Conservation (phyloP, 2,113 vertebrate species). For the Bungarus multicinctus region DNA sequence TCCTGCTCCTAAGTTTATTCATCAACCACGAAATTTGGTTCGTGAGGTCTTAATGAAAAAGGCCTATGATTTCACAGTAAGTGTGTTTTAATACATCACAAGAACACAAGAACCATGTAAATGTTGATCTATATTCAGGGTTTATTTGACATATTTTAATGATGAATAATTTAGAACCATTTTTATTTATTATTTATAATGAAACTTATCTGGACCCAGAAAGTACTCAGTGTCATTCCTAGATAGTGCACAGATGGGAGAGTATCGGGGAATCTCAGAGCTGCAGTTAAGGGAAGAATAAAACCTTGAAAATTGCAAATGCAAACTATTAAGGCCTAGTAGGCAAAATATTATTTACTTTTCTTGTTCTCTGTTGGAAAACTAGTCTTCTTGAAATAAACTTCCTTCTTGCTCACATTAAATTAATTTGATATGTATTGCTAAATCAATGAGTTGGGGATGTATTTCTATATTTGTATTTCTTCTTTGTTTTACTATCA, state of each 20-base stretch:
- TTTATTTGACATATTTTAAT: slow-evolving; percentile 48
- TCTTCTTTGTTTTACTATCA: background rate
- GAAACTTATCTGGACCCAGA: background rate
- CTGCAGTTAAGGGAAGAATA: background rate
- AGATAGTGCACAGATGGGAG: background rate
- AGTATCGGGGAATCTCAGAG: background rate
- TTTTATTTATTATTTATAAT: background rate
- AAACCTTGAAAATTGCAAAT: background rate
- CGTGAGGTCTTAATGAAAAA: slow-evolving; percentile 89
- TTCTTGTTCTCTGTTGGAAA: background rate
- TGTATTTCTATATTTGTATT: background rate
- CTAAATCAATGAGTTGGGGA: background rate
- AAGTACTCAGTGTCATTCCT: background rate
- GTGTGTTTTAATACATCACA: slow-evolving; percentile 57
- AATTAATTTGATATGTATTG: background rate
- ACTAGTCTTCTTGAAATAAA: background rate
- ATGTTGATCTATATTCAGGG: slow-evolving; percentile 46
- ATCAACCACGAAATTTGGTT: slow-evolving; percentile 70
- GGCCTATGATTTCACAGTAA: slow-evolving; percentile 79
- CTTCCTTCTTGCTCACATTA: background rate
- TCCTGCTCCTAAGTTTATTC: slow-evolving; percentile 75
- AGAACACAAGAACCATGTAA: slow-evolving; percentile 35
- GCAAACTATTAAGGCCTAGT: background rate
- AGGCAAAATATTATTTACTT: background rate
- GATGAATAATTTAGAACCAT: slow-evolving; percentile 25